phyloP scores from a whole-genome alignment of 2,888 invertebrate genomes.

The Drosophila testacea region DNA sequence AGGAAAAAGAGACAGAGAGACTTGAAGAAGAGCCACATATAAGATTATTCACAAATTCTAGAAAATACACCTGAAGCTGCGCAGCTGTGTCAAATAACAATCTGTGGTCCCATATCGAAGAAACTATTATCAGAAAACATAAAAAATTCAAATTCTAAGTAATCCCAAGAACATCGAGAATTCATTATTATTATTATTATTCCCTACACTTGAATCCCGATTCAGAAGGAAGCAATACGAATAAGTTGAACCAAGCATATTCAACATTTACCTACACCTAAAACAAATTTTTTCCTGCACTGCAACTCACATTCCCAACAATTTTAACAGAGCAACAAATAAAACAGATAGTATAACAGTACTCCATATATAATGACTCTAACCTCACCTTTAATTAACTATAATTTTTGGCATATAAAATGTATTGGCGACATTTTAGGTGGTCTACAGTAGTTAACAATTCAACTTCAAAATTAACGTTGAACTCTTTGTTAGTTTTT shows the following conservation, averaged over 20 bases:
- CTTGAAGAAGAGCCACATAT: neutral
- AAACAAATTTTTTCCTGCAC: neutral
- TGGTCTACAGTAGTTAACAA: neutral
- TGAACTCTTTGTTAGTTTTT: neutral
- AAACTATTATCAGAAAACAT: too few relatives aligned
- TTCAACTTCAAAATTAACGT: neutral
- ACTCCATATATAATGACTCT: neutral
- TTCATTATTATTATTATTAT: too few relatives aligned
- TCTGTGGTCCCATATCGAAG: too few relatives aligned
- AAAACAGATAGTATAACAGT: neutral
- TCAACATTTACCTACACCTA: neutral
- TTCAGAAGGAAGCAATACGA: neutral
- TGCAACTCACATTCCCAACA: neutral
- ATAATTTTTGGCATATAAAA: neutral
- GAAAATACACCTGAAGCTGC: constrained; percentile 15
- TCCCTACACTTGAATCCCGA: too few relatives aligned
- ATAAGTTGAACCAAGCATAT: constrained; percentile 2
- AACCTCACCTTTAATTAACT: neutral
- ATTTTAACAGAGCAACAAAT: neutral
- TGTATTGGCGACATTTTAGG: neutral
- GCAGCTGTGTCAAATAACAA: too few relatives aligned
- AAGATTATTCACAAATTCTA: neutral
- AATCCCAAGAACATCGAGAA: too few relatives aligned
- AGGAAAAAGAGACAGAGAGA: neutral
- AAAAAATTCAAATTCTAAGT: too few relatives aligned